phyloP scores from a whole-genome alignment of 2,888 invertebrate genomes.

The Melinaea menophilus region DNA sequence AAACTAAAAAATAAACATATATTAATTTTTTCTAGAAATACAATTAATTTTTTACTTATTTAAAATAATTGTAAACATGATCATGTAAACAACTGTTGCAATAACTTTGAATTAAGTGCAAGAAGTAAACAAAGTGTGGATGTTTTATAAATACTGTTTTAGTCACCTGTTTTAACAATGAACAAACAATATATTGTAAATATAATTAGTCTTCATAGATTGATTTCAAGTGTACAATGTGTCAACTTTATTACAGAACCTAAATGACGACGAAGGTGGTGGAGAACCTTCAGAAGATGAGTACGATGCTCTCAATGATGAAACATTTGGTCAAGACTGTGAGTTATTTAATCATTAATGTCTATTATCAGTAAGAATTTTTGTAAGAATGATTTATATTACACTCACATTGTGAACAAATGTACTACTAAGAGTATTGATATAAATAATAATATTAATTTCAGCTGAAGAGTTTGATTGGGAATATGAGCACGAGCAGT shows the following conservation, averaged over 20 bases:
- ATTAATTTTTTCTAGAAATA: too few species aligned
- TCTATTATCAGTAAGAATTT: too few species aligned
- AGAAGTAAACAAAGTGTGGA: too few species aligned
- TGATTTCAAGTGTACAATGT: neutral
- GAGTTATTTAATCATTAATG: slow-evolving; percentile 43
- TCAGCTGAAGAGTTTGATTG: slow-evolving; percentile 79
- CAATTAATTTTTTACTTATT: too few species aligned
- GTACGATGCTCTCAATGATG: slow-evolving; percentile 94
- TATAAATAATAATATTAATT: slow-evolving; percentile 14
- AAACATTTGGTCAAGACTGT: slow-evolving; percentile 91
- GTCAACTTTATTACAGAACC: slow-evolving; percentile 51
- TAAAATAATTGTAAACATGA: too few species aligned
- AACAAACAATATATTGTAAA: too few species aligned
- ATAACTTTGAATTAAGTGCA: too few species aligned
- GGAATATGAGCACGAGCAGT: slow-evolving; percentile 83
- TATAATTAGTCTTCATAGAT: neutral
- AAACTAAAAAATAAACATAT: too few species aligned
- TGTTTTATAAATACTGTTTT: too few species aligned
- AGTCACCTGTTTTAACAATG: too few species aligned
- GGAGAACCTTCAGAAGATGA: slow-evolving; percentile 85
- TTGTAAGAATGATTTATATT: slow-evolving; percentile 6
- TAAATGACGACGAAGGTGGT: slow-evolving; percentile 82
- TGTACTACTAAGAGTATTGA: neutral
- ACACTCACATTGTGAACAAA: neutral
- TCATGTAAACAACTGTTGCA: too few species aligned